These are phyloP conservation scores for Agonopterix heracliana DNA, from an alignment of 2,888 invertebrate genomes.

Conservation along the genomic window DNA sequence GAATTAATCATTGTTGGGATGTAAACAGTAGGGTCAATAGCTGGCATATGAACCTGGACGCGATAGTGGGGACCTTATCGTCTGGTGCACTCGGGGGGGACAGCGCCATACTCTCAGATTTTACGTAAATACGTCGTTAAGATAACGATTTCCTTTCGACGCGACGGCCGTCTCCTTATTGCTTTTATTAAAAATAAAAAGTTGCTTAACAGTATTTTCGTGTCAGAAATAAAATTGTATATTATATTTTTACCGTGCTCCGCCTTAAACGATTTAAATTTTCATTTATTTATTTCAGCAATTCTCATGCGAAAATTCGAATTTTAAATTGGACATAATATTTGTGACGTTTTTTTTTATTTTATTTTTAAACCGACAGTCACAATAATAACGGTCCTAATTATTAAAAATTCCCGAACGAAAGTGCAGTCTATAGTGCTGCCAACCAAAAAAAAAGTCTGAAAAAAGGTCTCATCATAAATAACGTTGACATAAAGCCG, in stretches of 20 bases:
- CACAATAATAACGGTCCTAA: too few species aligned
- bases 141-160: slow-evolving; percentile 70
- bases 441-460: slow-evolving; percentile 41
- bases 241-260: too few species aligned
- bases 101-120: slow-evolving; percentile 62
- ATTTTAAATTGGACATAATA: too few species aligned
- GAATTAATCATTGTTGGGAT: slow-evolving; percentile 38
- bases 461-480: slow-evolving; percentile 63
- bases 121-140: slow-evolving; percentile 71
- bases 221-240: slow-evolving; percentile 44
- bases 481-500: slow-evolving; percentile 72
- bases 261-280: too few species aligned
- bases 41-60: slow-evolving; percentile 62
- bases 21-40: slow-evolving; percentile 70
- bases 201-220: slow-evolving; percentile 46
- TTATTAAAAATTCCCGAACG: slow-evolving; percentile 3
- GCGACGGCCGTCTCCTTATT: slow-evolving; percentile 50
- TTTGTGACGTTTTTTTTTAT: too few species aligned
- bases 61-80: slow-evolving; percentile 62
- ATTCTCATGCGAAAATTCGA: too few species aligned
- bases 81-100: slow-evolving; percentile 55
- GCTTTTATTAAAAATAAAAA: slow-evolving; percentile 49
- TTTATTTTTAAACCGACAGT: too few species aligned
- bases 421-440: slow-evolving; percentile 24
- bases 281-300: too few species aligned